Percentiles rank a stretch among this genome's conserved stretches.
These are phyloP conservation scores for Ophion ventricosus DNA, from an alignment of 2,888 invertebrate genomes.

Conservation along the genomic window DNA sequence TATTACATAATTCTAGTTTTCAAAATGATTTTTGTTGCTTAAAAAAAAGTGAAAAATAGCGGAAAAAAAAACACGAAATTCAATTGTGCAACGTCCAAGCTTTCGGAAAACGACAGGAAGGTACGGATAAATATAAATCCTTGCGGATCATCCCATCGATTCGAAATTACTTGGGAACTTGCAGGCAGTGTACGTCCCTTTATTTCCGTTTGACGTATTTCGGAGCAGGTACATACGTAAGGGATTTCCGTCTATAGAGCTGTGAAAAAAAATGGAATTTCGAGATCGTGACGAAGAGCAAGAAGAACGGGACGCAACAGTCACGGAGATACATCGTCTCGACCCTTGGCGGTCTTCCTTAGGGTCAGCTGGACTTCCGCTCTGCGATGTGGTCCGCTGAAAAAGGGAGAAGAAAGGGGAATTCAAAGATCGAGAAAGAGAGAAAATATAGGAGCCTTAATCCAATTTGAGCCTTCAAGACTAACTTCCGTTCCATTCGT, in stretches of 20 bases:
- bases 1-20: too few species aligned
- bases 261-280: conserved; percentile 16
- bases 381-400: conserved; percentile 32
- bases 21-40: too few species aligned
- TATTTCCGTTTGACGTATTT: conserved; percentile 33
- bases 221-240: neutral
- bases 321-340: conserved; percentile 17
- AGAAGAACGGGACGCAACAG: conserved; percentile 3
- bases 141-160: conserved; percentile 37
- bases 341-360: conserved; percentile 23
- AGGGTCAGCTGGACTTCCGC: conserved; percentile 42
- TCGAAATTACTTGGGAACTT: conserved; percentile 25
- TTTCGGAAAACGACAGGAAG: neutral
- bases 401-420: conserved; percentile 8
- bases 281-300: conserved; percentile 42
- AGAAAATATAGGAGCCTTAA: conserved; percentile 68
- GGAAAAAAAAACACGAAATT: neutral
- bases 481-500: conserved; percentile 80
- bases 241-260: neutral
- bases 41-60: too few species aligned
- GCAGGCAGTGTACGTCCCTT: conserved; percentile 20
- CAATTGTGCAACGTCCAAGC: neutral
- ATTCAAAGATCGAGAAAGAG: conserved; percentile 7
- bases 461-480: conserved; percentile 78
- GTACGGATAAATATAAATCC: conserved; percentile 31